Evolutionary conservation across 2,888 invertebrate genomes (phyloP), one percentile per base, ranked within the genome.

Genomic region (Acrobasis consociella): DNA sequence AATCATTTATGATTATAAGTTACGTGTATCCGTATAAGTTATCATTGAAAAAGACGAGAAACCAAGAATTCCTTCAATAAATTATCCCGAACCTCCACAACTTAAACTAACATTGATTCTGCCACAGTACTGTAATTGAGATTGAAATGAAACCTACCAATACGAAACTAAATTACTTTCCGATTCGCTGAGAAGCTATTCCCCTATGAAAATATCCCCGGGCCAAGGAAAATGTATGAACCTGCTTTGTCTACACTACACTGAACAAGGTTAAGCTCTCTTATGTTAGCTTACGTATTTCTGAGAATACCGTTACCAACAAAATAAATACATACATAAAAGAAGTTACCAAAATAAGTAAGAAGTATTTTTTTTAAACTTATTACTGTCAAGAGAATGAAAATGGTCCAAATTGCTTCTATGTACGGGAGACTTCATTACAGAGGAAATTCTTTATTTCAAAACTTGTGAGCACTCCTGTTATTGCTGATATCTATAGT

Each of bases 91-190:
- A 60, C 42, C 65, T 61, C 42, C 62, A 63, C 60, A 67, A 67
- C 64, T 58, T 64, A 64, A 65, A 69, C 66, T 68, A 69, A 69
- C 69, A 72, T 75, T 73, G 68, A 71, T 73, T 76, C 69, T 70
- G 67, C 16, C 53, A 68, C 67, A 71, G 67, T 65, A 67, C 65
- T 72, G 72, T 77, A 77, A 80, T 77, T 76, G 77, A 70, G 71
- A 72, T 65, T 62, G 62, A 70, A 72, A 69, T 73, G 65, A 70
- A 63, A 22, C 64, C n/a, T n/a, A n/a, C n/a, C n/a, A n/a, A n/a
- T 62, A 69, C 66, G 65, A 72, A 72, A 76, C 67, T 62, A 71
- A 72, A 77, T 78, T 75, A 72, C 66, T 71, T 72, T 69, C 67
- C 75, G 72, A 76, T 77, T 75, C 69, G 60, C 62, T 61, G 64